Conservation (phyloP, 2,113 vertebrate species). For the Megaceryle maxima region DNA sequence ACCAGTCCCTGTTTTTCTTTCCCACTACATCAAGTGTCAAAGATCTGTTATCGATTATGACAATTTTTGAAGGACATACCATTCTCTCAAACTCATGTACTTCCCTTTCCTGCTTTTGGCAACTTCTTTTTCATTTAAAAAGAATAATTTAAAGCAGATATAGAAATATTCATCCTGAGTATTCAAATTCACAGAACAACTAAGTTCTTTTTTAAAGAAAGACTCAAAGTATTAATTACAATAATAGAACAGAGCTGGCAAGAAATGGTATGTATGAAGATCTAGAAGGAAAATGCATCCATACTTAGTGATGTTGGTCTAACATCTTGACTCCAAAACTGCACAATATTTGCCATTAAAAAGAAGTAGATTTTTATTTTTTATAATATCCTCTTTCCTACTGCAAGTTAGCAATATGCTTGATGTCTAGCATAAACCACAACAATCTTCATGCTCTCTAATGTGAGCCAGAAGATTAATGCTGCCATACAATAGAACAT, state of each 20-base stretch:
- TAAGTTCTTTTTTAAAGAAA: background rate
- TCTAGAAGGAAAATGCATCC: background rate
- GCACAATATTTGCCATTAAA: background rate
- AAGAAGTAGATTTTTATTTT: background rate
- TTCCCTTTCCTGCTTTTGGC: background rate
- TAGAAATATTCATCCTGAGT: background rate
- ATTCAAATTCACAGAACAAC: background rate
- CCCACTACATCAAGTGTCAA: background rate
- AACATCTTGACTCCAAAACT: background rate
- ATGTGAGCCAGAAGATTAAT: background rate
- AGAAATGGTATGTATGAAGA: background rate
- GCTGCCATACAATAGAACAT: background rate
- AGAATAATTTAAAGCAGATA: background rate
- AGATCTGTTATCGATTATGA: background rate
- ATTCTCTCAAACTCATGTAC: background rate
- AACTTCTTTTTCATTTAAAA: background rate
- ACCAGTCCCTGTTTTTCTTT: background rate
- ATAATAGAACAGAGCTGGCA: background rate
- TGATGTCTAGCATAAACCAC: background rate
- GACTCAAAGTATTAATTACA: background rate
- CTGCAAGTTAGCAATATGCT: background rate
- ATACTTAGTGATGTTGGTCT: background rate
- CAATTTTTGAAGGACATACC: background rate
- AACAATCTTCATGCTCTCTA: background rate
- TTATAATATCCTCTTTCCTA: background rate